A percentile compares a stretch with the other conserved stretches of the same genome.
phyloP scores from a whole-genome alignment of 92 coral and sea anemone species.

The Actinernus sp. region DNA sequence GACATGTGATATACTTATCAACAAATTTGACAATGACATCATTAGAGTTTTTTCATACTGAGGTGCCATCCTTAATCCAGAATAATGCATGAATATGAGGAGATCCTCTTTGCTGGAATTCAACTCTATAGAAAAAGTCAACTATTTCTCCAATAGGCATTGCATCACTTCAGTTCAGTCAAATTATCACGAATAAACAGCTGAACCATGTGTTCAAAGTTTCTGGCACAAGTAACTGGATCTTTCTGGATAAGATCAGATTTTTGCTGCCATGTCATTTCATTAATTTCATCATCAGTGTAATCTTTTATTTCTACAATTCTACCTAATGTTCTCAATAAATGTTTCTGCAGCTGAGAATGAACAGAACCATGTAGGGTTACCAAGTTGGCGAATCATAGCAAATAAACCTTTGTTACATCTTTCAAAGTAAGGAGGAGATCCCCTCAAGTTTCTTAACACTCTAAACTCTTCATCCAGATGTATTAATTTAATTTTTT shows the following conservation, averaged over 20 bases:
- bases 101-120: constrained; percentile 72
- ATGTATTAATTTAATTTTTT: no score
- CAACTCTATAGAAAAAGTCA: constrained; percentile 68
- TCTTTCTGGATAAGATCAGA: constrained; percentile 72
- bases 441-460: constrained; percentile 65
- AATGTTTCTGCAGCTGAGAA: constrained; percentile 86
- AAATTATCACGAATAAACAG: constrained; percentile 48
- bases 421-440: constrained; percentile 69
- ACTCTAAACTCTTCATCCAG: constrained; percentile 90
- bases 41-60: constrained; percentile 28
- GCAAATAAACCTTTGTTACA: constrained; percentile 78
- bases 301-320: constrained; percentile 51
- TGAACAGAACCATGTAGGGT: constrained; percentile 75
- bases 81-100: constrained; percentile 69
- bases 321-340: constrained; percentile 63
- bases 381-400: constrained; percentile 77
- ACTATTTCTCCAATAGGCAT: constrained; percentile 55
- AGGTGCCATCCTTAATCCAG: constrained; percentile 59
- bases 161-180: constrained; percentile 40
- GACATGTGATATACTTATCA: constrained; percentile 60
- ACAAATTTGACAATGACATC: constrained; percentile 46
- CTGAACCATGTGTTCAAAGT: constrained; percentile 76
- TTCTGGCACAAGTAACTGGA: constrained; percentile 78
- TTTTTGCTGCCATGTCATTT: constrained; percentile 75
- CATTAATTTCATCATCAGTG: constrained; percentile 46